These are phyloP conservation scores for Phrixothrix hirtus DNA, from an alignment of 2,888 invertebrate genomes.

Conservation along the genomic window DNA sequence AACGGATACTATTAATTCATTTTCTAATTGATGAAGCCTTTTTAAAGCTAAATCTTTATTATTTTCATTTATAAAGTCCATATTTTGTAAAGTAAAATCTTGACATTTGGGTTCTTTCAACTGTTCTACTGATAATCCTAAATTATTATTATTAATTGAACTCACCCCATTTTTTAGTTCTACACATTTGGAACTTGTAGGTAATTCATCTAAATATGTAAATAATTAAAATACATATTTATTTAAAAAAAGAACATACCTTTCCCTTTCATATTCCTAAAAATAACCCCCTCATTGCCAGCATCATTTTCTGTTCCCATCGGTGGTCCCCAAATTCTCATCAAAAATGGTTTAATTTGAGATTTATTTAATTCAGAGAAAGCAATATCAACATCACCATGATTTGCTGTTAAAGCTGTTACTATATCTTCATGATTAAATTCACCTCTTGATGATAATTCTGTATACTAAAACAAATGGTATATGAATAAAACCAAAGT, in stretches of 20 bases:
- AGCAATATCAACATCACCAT: constrained; percentile 74
- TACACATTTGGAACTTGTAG: constrained; percentile 15
- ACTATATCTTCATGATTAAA: constrained; percentile 74
- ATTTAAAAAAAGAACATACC: too few relatives aligned
- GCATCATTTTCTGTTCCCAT: constrained; percentile 70
- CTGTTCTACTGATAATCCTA: constrained; percentile 16
- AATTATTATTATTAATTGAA: constrained; percentile 37
- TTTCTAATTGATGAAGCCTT: constrained; percentile 18
- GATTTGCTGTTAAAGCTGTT: constrained; percentile 69
- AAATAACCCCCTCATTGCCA: constrained; percentile 54
- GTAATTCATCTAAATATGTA: too few relatives aligned
- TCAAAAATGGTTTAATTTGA: constrained; percentile 76
- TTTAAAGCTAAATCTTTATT: constrained; percentile 14
- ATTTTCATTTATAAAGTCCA: neutral
- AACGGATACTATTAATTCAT: constrained; percentile 9
- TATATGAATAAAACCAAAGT: too few relatives aligned
- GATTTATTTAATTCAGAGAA: constrained; percentile 72
- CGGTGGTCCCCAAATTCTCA: constrained; percentile 79
- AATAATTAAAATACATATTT: too few relatives aligned
- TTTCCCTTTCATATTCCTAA: constrained; percentile 48
- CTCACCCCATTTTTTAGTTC: constrained; percentile 53
- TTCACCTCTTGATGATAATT: constrained; percentile 67
- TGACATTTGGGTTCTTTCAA: constrained; percentile 4
- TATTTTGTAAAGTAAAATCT: neutral
- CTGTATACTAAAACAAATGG: constrained; percentile 60